Evolutionary conservation across 2,888 invertebrate genomes (phyloP), one percentile per base, ranked within the genome.

Genomic region (Aleiodes leptofemur): DNA sequence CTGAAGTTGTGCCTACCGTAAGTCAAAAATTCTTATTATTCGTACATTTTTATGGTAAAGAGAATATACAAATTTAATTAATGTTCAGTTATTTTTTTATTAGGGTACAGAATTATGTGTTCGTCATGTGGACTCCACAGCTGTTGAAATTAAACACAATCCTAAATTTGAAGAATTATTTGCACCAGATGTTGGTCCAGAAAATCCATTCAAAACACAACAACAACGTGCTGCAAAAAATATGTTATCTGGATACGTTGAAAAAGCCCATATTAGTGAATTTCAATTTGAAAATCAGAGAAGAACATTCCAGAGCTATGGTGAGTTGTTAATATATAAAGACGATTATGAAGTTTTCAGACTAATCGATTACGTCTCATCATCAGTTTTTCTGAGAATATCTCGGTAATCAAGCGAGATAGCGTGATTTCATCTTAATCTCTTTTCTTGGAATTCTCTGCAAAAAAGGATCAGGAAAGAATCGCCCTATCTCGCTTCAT

Each of bases 251-350:
- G 99, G 99, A 0, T 98, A 93, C 90, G 96, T 98, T 0, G 99
- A 99, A 87, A 94, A 95, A 79, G 98, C 98, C 0, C 97, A 98
- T 88, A 94, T 99, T 69, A 98, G 96, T 90, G 96, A 96, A 83
- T 99, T 99, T 90, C 97, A 98, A 84, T 99, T 99, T 92, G 99
- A 99, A 90, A 97, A 96, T 88, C 98, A 99, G 87, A 92, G 98
- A 74, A 91, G 97, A 83, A 98, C 98, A 16, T 99, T 99, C 88
- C 94, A 95, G 51, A 98, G 97, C 87, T 98, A 95, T 86, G 98
- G 94, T 92, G 86, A 81, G 83, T 59, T 43, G 34, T 73, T 61
- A 57, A 71, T 48, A 50, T 38, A 38, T 38, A 23, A 23, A 23
- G 23, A 23, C 8, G 38, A 38, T 8, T 38, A 8, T 38, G 38